These are phyloP conservation scores for Pseudochaenichthys georgianus DNA, from an alignment of 2,797 vertebrate genomes.

Conservation along the genomic window DNA sequence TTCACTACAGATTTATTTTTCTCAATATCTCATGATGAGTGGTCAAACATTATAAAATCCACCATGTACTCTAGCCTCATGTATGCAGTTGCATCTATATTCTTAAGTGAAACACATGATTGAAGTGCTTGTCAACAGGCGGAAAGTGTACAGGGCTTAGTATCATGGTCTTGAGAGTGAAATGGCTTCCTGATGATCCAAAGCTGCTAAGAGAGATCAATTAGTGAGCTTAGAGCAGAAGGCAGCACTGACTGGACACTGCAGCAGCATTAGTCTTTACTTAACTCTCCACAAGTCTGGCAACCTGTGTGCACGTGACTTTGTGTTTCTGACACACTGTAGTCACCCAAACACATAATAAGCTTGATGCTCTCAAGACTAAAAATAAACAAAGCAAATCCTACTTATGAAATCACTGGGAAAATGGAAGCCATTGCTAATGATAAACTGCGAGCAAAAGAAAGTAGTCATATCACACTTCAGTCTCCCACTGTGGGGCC, in stretches of 20 bases:
- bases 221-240: slow-evolving; percentile 70
- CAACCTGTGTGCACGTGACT: slow-evolving; percentile 49
- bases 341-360: slow-evolving; percentile 46
- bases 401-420: slow-evolving; percentile 14
- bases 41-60: neutral
- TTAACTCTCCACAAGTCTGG: slow-evolving; percentile 42
- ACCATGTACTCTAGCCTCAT: neutral
- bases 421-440: neutral
- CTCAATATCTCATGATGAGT: neutral
- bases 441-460: neutral
- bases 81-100: neutral
- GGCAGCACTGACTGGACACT: slow-evolving; percentile 39
- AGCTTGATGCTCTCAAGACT: slow-evolving; percentile 34
- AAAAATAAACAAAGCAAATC: slow-evolving; percentile 49
- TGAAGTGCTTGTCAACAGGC: neutral
- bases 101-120: slow-evolving; percentile 10
- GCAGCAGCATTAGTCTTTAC: slow-evolving; percentile 39
- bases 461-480: neutral
- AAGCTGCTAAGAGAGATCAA: slow-evolving; percentile 80
- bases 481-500: neutral
- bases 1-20: too few species aligned
- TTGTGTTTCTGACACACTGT: slow-evolving; percentile 36
- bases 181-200: slow-evolving; percentile 56
- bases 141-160: slow-evolving; percentile 10
- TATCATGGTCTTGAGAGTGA: slow-evolving; percentile 53